A percentile compares a stretch with the other conserved stretches of the same genome.
Evolutionary conservation across 1,140 invertebrate genomes (phyloP).

Genomic region (Aphelenchoides besseyi): DNA sequence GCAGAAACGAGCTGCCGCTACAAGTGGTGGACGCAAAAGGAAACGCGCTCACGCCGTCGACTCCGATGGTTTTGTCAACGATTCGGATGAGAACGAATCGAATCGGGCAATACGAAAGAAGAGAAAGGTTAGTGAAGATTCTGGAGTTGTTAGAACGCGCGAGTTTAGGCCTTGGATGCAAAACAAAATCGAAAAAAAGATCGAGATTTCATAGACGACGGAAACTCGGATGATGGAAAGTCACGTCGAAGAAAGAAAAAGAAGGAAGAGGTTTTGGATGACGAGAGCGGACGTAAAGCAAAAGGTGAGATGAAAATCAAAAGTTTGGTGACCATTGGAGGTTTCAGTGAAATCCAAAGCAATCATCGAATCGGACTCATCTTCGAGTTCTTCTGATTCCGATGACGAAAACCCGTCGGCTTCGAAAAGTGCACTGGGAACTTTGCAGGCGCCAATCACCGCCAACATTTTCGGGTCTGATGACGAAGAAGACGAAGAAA

Average conservation of each 20-base stretch:
- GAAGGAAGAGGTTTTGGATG: not conserved
- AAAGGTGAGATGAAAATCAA: not conserved
- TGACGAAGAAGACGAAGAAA: not conserved
- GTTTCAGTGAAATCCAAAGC: not conserved
- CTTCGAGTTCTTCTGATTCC: not conserved
- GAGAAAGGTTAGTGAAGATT: not conserved
- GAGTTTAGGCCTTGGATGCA: not conserved
- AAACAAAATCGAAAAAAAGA: not conserved
- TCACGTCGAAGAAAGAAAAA: not conserved
- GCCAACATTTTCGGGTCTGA: not conserved
- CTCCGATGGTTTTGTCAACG: slow-evolving; percentile 22
- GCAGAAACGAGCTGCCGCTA: not conserved
- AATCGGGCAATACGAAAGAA: not conserved
- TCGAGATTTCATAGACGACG: not conserved
- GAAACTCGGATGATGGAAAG: not conserved
- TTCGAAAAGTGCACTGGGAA: not conserved
- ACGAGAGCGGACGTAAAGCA: not conserved
- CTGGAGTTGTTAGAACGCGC: too few species aligned
- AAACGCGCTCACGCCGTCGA: not conserved
- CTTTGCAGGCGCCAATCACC: not conserved
- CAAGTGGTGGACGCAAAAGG: slow-evolving; percentile 2
- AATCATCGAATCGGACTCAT: not conserved
- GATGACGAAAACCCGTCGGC: not conserved
- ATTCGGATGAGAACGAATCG: slow-evolving; percentile 11
- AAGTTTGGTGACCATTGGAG: too few species aligned